Conservation (phyloP, 2,797 vertebrate species). For the Sebastes dallii region DNA sequence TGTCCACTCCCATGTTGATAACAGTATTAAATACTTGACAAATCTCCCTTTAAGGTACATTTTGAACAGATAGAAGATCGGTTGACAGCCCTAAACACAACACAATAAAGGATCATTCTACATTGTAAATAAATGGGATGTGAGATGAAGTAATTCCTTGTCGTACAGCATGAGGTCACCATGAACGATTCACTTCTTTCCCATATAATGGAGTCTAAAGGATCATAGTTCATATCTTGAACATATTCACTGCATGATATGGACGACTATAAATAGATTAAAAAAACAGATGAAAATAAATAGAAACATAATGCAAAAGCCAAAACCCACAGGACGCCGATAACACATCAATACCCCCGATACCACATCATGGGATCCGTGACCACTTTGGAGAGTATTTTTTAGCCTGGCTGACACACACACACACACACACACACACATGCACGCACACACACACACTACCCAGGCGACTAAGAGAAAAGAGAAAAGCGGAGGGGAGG, state of each 20-base stretch:
- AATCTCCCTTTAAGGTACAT: too few species aligned
- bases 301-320: constrained; percentile 63
- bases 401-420: constrained; percentile 36
- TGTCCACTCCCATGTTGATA: too few species aligned
- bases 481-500: constrained; percentile 45
- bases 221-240: constrained; percentile 19
- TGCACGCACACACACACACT: background rate
- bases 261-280: constrained; percentile 37
- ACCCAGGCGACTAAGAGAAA: constrained; percentile 38
- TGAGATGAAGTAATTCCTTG: background rate
- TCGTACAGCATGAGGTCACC: background rate
- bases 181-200: background rate
- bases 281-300: constrained; percentile 49
- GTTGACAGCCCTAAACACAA: background rate
- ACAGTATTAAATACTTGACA: too few species aligned
- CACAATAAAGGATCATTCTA: background rate
- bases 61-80: too few species aligned
- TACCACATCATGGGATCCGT: constrained; percentile 63
- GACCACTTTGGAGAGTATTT: constrained; percentile 64
- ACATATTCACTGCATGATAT: background rate
- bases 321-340: constrained; percentile 55
- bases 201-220: background rate
- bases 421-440: constrained; percentile 12
- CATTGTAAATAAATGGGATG: background rate
- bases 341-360: constrained; percentile 58